These are phyloP conservation scores for Rhingia rostrata DNA, from an alignment of 2,888 invertebrate genomes.

Conservation along the genomic window DNA sequence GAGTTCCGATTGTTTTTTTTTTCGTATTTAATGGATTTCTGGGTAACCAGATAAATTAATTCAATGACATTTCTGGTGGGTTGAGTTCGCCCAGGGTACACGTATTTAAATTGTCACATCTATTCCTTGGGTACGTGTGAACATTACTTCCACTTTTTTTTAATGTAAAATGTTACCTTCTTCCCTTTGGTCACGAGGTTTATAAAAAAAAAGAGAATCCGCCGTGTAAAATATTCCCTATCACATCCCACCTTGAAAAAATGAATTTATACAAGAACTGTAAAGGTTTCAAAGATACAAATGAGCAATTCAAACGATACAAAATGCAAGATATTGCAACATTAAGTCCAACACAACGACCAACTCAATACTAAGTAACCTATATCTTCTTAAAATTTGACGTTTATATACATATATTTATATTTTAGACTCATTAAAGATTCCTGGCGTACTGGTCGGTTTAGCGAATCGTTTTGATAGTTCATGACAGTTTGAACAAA, in stretches of 20 bases:
- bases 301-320: too few relatives aligned
- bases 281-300: not conserved
- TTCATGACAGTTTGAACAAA: too few relatives aligned
- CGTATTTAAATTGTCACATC: constrained; percentile 39
- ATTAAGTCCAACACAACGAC: too few relatives aligned
- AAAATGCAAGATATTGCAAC: too few relatives aligned
- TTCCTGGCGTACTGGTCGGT: too few relatives aligned
- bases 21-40: constrained; percentile 41
- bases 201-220: not conserved
- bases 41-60: constrained; percentile 32
- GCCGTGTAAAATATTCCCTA: not conserved
- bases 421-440: too few relatives aligned
- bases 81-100: not conserved
- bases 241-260: not conserved
- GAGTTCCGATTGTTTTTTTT: constrained; percentile 26
- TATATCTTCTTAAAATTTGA: too few relatives aligned
- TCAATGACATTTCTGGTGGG: constrained; percentile 45
- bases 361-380: too few relatives aligned
- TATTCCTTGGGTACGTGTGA: constrained; percentile 36
- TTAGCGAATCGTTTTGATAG: too few relatives aligned
- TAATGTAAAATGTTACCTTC: constrained; percentile 33
- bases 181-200: constrained; percentile 36
- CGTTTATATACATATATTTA: too few relatives aligned
- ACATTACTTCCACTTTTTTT: not conserved
- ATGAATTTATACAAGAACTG: not conserved